Evolutionary conservation across 1,140 invertebrate species (phyloP).

Genomic region (Drosophila melanica): DNA sequence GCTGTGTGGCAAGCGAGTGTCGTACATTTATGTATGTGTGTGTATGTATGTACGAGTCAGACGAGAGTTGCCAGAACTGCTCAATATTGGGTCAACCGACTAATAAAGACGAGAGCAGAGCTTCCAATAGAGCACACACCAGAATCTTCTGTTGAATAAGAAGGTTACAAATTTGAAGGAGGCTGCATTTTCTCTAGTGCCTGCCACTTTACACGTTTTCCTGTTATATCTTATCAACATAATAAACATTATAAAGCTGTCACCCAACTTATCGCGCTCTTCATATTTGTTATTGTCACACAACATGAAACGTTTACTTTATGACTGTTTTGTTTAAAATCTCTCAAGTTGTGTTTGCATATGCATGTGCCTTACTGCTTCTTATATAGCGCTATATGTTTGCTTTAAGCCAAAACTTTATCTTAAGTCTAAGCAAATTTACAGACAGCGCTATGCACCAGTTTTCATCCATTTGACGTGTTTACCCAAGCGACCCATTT

Average conservation of each 20-base stretch:
- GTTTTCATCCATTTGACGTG: conserved; percentile 41
- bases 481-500: conserved; percentile 53
- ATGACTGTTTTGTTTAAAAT: conserved; percentile 40
- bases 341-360: conserved; percentile 37
- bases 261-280: conserved; percentile 32
- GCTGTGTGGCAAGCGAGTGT: conserved; percentile 52
- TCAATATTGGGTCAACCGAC: conserved; percentile 42
- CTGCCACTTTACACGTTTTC: conserved; percentile 33
- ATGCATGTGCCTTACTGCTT: conserved; percentile 7
- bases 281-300: conserved; percentile 23
- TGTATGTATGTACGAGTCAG: conserved; percentile 7
- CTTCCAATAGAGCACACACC: background rate
- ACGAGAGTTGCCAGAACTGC: conserved; percentile 17
- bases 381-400: conserved; percentile 30
- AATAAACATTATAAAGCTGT: conserved; percentile 31
- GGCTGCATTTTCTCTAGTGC: conserved; percentile 17
- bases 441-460: conserved; percentile 43
- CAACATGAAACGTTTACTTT: conserved; percentile 32
- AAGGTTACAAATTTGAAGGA: conserved; percentile 23
- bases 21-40: conserved; percentile 11
- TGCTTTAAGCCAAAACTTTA: conserved; percentile 29
- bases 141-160: conserved; percentile 21
- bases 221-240: conserved; percentile 34
- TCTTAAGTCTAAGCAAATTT: conserved; percentile 32
- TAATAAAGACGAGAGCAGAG: background rate